Evolutionary conservation across 2,797 vertebrate genomes (phyloP), one percentile per base, ranked within the genome.

Genomic region (Pelodytes ibericus): DNA sequence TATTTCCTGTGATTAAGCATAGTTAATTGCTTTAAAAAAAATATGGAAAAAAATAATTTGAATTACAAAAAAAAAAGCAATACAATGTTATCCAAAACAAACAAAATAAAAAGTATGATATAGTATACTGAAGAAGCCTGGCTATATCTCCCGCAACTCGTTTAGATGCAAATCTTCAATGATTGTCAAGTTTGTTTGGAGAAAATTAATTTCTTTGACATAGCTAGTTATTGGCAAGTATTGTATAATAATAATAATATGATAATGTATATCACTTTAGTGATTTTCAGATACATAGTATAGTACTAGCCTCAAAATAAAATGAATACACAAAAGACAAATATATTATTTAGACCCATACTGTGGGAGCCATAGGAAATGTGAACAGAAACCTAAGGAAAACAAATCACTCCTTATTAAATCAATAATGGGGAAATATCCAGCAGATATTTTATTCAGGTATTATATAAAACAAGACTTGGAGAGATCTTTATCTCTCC

Each of bases 341-440:
- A 63, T 59, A 15, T 39, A 59, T 72, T 33, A 62, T 62, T 16
- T 53, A 62, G 57, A 24, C 61, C 49, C 41, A 53, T n/a, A 72
- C 29, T 51, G 44, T 49, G 22, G 36, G 36, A 39, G 36, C 1
- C 36, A 2, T 7, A 39, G 36, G 15, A 39, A 39, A 39, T 13
- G 15, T 39, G 1, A 39, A 39, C 36, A 2, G 7, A 39, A 39
- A 39, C 15, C 36, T 8, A 39, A 39, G 36, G 36, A 39, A 39
- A 39, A 39, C 7, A 8, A 39, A 39, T 39, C 36, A 39, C 36
- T 39, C 2, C 33, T 39, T 39, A 39, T 39, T 1, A 39, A 39
- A 39, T 39, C 36, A 39, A 39, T 13, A 39, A 13, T 2, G 36
- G 36, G 36, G 15, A 39, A 39, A 39, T 39, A 39, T 39, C 15